Percentiles rank a stretch among this genome's conserved stretches.
Evolutionary conservation across 1,140 invertebrate genomes (phyloP).

Genomic region (Megalonaias nervosa): DNA sequence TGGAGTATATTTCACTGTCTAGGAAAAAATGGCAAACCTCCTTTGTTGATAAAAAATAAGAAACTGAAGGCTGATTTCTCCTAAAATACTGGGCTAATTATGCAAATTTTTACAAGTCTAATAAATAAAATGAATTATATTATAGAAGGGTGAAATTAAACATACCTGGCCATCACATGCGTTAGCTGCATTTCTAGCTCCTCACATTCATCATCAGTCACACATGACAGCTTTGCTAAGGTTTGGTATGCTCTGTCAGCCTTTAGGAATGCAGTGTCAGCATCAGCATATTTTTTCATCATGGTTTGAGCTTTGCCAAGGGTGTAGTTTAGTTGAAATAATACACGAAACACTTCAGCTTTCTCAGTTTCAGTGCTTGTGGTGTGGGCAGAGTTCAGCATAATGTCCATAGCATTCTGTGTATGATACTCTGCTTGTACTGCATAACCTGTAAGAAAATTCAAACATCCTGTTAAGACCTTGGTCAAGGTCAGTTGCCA

Average conservation of each 20-base stretch:
- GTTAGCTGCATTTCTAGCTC: constrained; percentile 58
- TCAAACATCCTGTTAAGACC: too few species aligned
- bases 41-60: too few species aligned
- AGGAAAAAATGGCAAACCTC: too few species aligned
- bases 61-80: too few species aligned
- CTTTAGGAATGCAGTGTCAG: constrained; percentile 57
- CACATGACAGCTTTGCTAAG: constrained; percentile 53
- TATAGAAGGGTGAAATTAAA: not conserved
- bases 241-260: constrained; percentile 61
- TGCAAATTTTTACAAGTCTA: too few species aligned
- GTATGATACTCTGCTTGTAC: constrained; percentile 65
- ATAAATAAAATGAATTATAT: too few species aligned
- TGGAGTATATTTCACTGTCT: too few species aligned
- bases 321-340: constrained; percentile 61
- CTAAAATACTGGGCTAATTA: too few species aligned
- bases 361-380: constrained; percentile 56
- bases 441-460: constrained; percentile 52
- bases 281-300: constrained; percentile 65
- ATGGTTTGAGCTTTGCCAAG: constrained; percentile 55
- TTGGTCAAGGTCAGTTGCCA: too few species aligned
- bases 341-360: constrained; percentile 53
- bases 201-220: constrained; percentile 61
- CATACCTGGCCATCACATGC: constrained; percentile 62
- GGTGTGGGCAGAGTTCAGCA: constrained; percentile 57
- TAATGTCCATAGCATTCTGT: constrained; percentile 61